These are phyloP conservation scores for Pitta sordida DNA, from an alignment of 2,113 vertebrate species.

Conservation along the genomic window DNA sequence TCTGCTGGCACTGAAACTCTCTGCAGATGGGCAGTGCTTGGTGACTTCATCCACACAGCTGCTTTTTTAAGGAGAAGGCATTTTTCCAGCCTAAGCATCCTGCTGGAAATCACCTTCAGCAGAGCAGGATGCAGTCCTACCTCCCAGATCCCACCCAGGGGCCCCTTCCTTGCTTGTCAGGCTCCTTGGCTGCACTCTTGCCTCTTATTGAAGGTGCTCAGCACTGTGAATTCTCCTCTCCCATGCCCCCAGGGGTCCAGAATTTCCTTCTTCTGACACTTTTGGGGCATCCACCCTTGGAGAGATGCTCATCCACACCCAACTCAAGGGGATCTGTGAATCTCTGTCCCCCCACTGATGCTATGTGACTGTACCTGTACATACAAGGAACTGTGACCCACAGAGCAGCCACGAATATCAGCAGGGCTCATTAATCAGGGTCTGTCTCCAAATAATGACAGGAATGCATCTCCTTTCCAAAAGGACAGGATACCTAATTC, in stretches of 20 bases:
- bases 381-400: slow-evolving; percentile 51
- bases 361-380: slow-evolving; percentile 47
- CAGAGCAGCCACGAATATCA: slow-evolving; percentile 55
- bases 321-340: neutral
- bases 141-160: neutral
- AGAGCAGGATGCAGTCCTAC: neutral
- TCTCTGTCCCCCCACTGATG: slow-evolving; percentile 19
- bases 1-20: neutral
- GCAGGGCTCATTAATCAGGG: slow-evolving; percentile 73
- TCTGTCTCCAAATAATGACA: slow-evolving; percentile 72
- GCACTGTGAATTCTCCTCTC: neutral
- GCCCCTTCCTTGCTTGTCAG: neutral
- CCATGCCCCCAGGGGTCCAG: rapidly evolving
- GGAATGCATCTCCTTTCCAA: slow-evolving; percentile 66
- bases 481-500: slow-evolving; percentile 71
- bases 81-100: neutral
- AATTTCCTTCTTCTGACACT: neutral
- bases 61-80: neutral
- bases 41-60: neutral
- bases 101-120: neutral
- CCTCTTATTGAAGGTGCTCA: neutral
- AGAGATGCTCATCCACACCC: neutral
- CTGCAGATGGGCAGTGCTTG: neutral
- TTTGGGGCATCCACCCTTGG: neutral
- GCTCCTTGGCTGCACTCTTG: neutral